These are phyloP conservation scores for Eretmocerus hayati DNA, from an alignment of 2,888 invertebrate genomes.

Conservation along the genomic window DNA sequence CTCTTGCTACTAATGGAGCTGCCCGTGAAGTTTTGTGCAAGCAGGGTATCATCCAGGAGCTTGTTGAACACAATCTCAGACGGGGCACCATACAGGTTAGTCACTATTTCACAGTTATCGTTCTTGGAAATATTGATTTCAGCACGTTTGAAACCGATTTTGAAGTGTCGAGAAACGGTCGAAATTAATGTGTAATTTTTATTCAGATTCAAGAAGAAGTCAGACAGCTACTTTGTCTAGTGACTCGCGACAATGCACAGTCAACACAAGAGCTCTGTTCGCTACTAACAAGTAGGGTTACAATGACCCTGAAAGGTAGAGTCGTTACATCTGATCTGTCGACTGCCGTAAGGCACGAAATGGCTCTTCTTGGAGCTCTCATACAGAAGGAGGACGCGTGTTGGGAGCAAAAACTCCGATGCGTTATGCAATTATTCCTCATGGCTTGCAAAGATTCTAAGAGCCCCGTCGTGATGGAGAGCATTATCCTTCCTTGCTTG, in stretches of 20 bases:
- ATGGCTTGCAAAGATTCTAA: conserved; percentile 68
- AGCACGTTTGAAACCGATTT: neutral
- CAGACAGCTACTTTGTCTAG: conserved; percentile 75
- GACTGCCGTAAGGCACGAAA: conserved; percentile 79
- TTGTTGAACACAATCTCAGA: conserved; percentile 84
- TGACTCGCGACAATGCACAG: conserved; percentile 78
- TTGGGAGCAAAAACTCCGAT: conserved; percentile 87
- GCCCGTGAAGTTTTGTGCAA: conserved; percentile 71
- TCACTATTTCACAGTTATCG: neutral
- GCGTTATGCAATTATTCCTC: conserved; percentile 82
- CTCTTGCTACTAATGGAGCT: conserved; percentile 73
- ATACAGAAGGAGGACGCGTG: conserved; percentile 90
- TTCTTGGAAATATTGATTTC: neutral
- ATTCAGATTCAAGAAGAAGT: conserved; percentile 84
- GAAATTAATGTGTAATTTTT: neutral
- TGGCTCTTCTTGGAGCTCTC: conserved; percentile 77
- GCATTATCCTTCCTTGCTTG: conserved; percentile 86
- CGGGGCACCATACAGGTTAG: conserved; percentile 66
- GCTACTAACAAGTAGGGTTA: conserved; percentile 75
- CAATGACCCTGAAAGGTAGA: conserved; percentile 69
- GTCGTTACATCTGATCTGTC: conserved; percentile 68
- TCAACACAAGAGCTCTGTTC: conserved; percentile 80
- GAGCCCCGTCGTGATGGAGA: conserved; percentile 82
- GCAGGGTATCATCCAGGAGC: conserved; percentile 81
- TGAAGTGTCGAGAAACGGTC: neutral